These are phyloP conservation scores for Amblyopsis rosae DNA, from an alignment of 2,113 vertebrate species.

Conservation along the genomic window DNA sequence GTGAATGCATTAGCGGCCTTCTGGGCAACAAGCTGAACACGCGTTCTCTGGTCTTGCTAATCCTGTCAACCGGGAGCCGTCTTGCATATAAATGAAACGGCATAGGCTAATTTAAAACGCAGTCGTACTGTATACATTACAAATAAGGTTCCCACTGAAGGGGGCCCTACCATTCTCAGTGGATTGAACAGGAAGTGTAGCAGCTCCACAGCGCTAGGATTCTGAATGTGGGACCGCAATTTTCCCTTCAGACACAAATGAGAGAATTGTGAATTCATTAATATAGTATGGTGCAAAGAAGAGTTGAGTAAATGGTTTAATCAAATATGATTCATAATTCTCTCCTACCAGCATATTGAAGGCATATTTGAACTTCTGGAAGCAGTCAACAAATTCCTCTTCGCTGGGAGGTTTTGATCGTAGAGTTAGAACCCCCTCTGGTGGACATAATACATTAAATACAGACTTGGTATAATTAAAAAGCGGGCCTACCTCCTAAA, in stretches of 20 bases:
- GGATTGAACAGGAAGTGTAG: conserved; percentile 95
- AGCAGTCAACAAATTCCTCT: conserved; percentile 92
- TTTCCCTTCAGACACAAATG: conserved; percentile 79
- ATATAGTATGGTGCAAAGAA: background rate
- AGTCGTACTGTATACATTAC: background rate
- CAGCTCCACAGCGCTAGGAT: conserved; percentile 90
- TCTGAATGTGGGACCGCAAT: conserved; percentile 90
- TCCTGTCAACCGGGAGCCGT: background rate
- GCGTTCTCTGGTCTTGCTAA: background rate
- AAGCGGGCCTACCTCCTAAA: no score
- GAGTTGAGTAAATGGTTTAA: background rate
- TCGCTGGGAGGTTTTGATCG: conserved; percentile 87
- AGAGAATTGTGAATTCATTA: background rate
- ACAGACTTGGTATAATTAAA: background rate
- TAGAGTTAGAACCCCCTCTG: conserved; percentile 96
- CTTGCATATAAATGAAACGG: background rate
- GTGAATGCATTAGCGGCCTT: background rate
- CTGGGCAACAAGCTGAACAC: no score
- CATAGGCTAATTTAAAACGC: background rate
- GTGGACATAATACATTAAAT: conserved; percentile 44
- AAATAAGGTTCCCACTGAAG: background rate
- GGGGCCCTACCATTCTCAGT: conserved; percentile 84
- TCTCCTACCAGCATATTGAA: conserved; percentile 93
- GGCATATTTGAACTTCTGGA: conserved; percentile 97
- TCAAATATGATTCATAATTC: background rate